Evolutionary conservation across 2,797 vertebrate species (phyloP).

Genomic region (Xiphophorus birchmanni): DNA sequence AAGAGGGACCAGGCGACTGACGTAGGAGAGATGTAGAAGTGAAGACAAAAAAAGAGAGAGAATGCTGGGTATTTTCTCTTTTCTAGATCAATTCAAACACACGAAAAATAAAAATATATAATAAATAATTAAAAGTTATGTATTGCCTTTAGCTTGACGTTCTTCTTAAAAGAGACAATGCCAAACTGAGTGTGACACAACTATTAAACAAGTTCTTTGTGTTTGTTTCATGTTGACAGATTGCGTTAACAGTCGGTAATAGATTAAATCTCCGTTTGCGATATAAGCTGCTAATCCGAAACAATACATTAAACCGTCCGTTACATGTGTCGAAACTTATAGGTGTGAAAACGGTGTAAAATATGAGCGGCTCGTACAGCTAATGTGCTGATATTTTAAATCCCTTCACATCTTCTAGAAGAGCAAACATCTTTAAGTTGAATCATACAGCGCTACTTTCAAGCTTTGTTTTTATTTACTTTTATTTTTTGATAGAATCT

Average conservation of each 20-base stretch:
- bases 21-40: constrained; percentile 51
- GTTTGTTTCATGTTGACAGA: not conserved
- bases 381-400: not conserved
- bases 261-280: not conserved
- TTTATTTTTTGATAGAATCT: not conserved
- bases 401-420: not conserved
- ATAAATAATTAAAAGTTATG: too few relatives aligned
- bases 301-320: not conserved
- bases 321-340: not conserved
- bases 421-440: not conserved
- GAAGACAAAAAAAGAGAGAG: constrained; percentile 45
- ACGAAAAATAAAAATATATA: not conserved
- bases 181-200: not conserved
- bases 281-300: not conserved
- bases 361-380: not conserved
- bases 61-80: constrained; percentile 9
- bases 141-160: too few relatives aligned
- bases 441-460: not conserved
- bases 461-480: not conserved
- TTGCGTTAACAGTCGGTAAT: not conserved
- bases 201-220: not conserved
- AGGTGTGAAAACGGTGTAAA: not conserved
- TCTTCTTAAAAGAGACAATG: not conserved
- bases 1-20: constrained; percentile 33
- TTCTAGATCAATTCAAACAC: not conserved